Evolutionary conservation across 1,140 invertebrate genomes (phyloP), one percentile per base, ranked within the genome.

Genomic region (Fopius arisanus): DNA sequence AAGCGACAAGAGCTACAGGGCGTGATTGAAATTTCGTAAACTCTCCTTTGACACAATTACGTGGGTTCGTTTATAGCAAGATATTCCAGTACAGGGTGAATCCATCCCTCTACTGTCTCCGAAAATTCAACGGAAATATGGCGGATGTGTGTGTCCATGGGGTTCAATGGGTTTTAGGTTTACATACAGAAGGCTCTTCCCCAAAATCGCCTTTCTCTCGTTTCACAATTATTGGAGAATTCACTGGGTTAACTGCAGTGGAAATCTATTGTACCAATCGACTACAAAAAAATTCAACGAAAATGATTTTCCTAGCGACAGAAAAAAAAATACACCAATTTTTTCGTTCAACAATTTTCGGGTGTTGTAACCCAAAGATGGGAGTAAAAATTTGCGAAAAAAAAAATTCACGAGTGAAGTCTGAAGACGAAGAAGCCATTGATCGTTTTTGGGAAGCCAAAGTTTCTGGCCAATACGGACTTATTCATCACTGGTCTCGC

Each of bases 21-120:
- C 81, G 80, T 86, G 86, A 88, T 88, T 88, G 86, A 87, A 88
- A 87, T 88, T 86, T 86, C 81, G 81, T 80, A 83, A 88, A 79
- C 84, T 65, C 62, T 80, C 81, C 87, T 88, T 88, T 87, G 86
- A 87, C 84, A 85, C 86, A 88, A 88, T 87, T 87, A 88, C 80
- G 77, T 77, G 75, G 70, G 68, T 75, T 51, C 81, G 73, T 81
- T 82, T 74, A 65, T 59, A 23, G 54, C 54, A 43, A 67, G 75
- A 76, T 68, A 74, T 74, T 65, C 72, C 66, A 73, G 26, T 29
- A 54, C 48, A n/a, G 6, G 16, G 28, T 67, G n/a, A 37, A 29
- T 51, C 70, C 48, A 29, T 41, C 43, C 37, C 68, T 37, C n/a
- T 63, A 19, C 37, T 43, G 19, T 68, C 23, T 16, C 37, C 26